Evolutionary conservation across 1,140 invertebrate species (phyloP).

Genomic region (Frieseomelitta varia): DNA sequence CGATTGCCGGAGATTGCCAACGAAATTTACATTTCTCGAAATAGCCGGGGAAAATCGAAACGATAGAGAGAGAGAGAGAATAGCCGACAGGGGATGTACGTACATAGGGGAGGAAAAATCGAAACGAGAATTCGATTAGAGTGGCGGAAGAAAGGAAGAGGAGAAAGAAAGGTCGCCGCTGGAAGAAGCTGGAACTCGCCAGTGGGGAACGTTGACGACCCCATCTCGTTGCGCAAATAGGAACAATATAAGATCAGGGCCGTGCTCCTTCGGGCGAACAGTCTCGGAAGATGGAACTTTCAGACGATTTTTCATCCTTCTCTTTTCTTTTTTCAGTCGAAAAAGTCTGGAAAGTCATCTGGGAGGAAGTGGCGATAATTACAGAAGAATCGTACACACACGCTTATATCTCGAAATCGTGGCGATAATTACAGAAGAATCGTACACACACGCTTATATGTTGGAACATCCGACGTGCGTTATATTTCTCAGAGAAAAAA

Average conservation of each 20-base stretch:
- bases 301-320: neutral
- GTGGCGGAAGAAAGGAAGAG: too few relatives aligned
- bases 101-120: neutral
- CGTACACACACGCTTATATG: too few relatives aligned
- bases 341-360: neutral
- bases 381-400: neutral
- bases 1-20: slow-evolving; percentile 55
- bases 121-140: neutral
- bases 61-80: slow-evolving; percentile 2
- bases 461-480: too few relatives aligned
- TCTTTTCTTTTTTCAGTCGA: neutral
- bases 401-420: neutral
- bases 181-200: neutral
- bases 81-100: neutral
- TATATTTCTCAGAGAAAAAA: too few relatives aligned
- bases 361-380: neutral
- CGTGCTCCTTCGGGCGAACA: neutral
- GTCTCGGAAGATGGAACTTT: neutral
- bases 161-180: neutral
- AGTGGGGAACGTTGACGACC: neutral
- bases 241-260: slow-evolving; percentile 14
- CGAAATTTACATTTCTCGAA: slow-evolving; percentile 60
- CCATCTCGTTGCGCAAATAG: neutral
- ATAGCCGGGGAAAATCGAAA: slow-evolving; percentile 47
- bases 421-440: too few relatives aligned